phyloP scores from a whole-genome alignment of 2,113 vertebrate species.

The Prunella fulvescens region DNA sequence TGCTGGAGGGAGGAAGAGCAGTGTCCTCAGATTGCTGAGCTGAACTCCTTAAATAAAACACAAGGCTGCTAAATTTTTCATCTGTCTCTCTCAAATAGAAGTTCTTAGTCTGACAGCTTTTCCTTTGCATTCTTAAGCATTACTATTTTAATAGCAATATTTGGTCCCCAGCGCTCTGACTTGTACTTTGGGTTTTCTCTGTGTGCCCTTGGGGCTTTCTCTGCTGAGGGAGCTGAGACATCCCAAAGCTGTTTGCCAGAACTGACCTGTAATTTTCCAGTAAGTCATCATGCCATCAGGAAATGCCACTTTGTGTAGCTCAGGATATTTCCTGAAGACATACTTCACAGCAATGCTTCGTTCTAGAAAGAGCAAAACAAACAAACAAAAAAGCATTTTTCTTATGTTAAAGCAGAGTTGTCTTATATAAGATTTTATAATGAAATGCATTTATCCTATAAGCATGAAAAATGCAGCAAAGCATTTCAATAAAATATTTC shows the following conservation, averaged over 20 bases:
- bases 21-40: background rate
- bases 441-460: background rate
- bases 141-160: background rate
- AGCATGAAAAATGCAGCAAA: background rate
- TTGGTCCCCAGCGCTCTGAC: background rate
- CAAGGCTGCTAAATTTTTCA: background rate
- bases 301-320: background rate
- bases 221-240: background rate
- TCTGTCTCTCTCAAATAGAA: background rate
- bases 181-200: background rate
- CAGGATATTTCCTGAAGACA: background rate
- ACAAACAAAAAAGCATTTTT: background rate
- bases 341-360: background rate
- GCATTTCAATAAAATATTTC: background rate
- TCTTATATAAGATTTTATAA: background rate
- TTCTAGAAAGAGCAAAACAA: background rate
- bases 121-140: background rate
- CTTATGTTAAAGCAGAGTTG: background rate
- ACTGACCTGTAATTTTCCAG: background rate
- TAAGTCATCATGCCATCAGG: background rate
- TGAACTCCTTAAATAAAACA: slow-evolving; percentile 7
- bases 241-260: background rate
- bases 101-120: background rate
- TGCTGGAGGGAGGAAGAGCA: background rate
- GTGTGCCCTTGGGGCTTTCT: background rate